Base-by-base conservation (phyloP, 1,140 invertebrate genomes). In the Tetragnatha versicolor region DNA sequence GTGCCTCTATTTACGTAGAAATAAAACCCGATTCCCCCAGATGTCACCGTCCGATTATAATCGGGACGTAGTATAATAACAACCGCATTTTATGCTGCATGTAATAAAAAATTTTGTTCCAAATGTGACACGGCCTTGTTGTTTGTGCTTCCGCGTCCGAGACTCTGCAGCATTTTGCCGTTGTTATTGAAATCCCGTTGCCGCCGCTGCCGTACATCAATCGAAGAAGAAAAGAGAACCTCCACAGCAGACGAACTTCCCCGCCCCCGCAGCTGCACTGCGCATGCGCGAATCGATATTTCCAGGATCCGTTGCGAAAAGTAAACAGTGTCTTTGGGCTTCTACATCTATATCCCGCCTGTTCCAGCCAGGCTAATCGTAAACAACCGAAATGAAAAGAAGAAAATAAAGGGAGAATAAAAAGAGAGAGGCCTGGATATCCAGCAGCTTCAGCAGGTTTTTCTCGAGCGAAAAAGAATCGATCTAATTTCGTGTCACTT, bases 241-340 rank as follows among this genome's bases (percentile, higher is more conserved):
- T 70, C 47, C 61, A 55, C n/a, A 17, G 58, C 65, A 75, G 72
- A 75, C 72, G 35, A 75, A 55, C 33, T 75, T 75, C 58, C 5
- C 37, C 68, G n/a, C 37, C 49, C 35, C 47, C 69, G 25, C 39
- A 2, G 25, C 35, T 14, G 47, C 61, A 39, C 12, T 47, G 20
- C 47, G 49, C 68, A 70, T 51, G 33, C 68, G 31, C 49, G 6
- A 73, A 77, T 77, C 73, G 73, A 77, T 77, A 77, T 77, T 77
- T 53, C 73, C 37, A 77, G 73, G 73, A 65, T 77, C 39, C 17
- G 73, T 66, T 31, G 61, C 33, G 60, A 77, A 77, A 77, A 77
- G 73, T 77, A 77, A 77, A 77, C 47, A 77, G 45, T 66, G 35
- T 47, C 60, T 42, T 42, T 31, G 53, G 20, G 25, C 22, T 39